A percentile compares a stretch with the other conserved stretches of the same genome.
phyloP scores from a whole-genome alignment of 2,888 invertebrate species.

The Griposia aprilina region DNA sequence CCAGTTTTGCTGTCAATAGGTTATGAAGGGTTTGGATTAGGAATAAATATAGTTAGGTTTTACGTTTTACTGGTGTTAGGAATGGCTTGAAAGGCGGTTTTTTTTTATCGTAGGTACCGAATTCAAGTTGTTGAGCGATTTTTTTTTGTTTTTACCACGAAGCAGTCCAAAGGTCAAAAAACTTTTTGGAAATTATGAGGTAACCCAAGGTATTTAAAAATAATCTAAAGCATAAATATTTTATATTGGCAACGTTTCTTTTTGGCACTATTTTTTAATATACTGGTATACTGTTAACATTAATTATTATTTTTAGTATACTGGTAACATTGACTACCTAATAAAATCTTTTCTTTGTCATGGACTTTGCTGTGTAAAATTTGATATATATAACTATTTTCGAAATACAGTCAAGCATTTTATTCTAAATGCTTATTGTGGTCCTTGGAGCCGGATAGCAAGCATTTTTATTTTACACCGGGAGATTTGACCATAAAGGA shows the following conservation, averaged over 20 bases:
- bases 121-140: background rate
- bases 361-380: background rate
- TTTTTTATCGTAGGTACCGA: background rate
- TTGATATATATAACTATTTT: no score
- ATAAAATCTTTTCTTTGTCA: background rate
- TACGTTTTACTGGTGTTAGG: background rate
- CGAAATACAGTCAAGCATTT: background rate
- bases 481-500: background rate
- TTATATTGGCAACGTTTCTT: background rate
- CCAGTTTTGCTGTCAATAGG: constrained; percentile 30
- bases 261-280: background rate
- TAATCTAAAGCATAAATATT: background rate
- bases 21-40: constrained; percentile 28
- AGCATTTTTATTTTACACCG: background rate
- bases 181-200: background rate
- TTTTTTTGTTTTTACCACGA: background rate
- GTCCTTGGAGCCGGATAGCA: background rate
- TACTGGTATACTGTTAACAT: background rate
- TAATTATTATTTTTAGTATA: no score
- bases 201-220: background rate
- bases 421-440: background rate
- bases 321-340: background rate
- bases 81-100: background rate
- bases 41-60: constrained; percentile 16
- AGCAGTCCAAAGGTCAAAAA: background rate